phyloP scores from a whole-genome alignment of 2,113 vertebrate genomes.

The Halichoerus grypus region DNA sequence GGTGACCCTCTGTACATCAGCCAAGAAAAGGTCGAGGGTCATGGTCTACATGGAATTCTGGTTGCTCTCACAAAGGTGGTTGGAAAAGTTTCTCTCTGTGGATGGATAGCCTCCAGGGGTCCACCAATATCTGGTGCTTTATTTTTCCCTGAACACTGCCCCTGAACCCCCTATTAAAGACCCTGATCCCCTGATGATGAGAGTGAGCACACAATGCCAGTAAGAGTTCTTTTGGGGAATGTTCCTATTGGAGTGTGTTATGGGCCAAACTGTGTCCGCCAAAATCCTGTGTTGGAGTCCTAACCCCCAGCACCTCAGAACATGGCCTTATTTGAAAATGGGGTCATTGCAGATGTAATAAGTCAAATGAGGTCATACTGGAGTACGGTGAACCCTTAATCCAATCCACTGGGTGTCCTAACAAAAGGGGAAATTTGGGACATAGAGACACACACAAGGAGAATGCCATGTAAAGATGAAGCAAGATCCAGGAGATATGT shows the following conservation, averaged over 20 bases:
- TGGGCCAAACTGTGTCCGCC: neutral
- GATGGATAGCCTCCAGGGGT: neutral
- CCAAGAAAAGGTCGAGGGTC: neutral
- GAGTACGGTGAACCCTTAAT: no score
- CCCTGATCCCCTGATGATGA: neutral
- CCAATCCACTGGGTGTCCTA: neutral
- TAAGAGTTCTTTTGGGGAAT: no score
- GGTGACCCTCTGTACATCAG: neutral
- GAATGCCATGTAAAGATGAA: no score
- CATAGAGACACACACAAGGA: no score
- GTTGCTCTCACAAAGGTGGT: neutral
- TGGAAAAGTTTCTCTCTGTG: neutral
- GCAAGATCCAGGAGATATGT: no score
- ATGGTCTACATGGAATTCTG: neutral
- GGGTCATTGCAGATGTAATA: neutral
- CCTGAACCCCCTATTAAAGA: neutral
- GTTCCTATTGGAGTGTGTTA: accelerated
- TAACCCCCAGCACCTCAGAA: neutral
- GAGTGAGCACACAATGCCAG: accelerated
- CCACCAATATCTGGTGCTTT: neutral
- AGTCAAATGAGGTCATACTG: no score
- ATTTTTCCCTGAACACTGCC: neutral
- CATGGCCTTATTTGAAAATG: no score
- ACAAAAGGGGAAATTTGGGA: neutral
- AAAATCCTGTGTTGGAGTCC: no score